These are phyloP conservation scores for Pandion haliaetus DNA, from an alignment of 2,113 vertebrate genomes.

Conservation along the genomic window DNA sequence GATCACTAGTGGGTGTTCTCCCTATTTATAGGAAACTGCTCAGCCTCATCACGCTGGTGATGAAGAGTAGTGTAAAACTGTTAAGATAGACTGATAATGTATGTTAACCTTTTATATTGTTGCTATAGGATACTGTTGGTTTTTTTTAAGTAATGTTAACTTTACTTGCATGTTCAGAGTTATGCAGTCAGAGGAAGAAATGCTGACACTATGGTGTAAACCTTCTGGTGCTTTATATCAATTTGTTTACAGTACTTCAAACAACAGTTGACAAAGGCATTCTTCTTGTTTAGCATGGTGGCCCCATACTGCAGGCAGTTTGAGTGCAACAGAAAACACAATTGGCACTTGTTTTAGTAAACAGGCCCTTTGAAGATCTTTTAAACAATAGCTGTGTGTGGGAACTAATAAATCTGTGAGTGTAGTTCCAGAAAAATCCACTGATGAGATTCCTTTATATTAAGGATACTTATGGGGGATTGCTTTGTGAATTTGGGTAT, in stretches of 20 bases:
- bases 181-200: neutral
- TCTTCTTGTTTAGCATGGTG: neutral
- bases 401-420: neutral
- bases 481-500: neutral
- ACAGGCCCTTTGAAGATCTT: neutral
- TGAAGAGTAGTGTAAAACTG: neutral
- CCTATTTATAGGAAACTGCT: neutral
- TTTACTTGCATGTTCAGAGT: neutral
- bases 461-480: neutral
- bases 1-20: neutral
- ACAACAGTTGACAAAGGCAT: neutral
- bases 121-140: neutral
- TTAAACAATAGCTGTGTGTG: neutral
- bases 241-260: slow-evolving; percentile 3
- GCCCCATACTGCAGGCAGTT: neutral
- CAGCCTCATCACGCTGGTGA: neutral
- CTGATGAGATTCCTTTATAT: neutral
- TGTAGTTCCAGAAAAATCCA: neutral
- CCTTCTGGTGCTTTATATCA: neutral
- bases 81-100: neutral
- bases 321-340: neutral
- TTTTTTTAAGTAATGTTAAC: neutral
- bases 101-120: neutral
- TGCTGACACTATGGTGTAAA: neutral
- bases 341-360: neutral